These are phyloP conservation scores for Tinamus major DNA, from an alignment of 2,797 vertebrate genomes.

Conservation along the genomic window DNA sequence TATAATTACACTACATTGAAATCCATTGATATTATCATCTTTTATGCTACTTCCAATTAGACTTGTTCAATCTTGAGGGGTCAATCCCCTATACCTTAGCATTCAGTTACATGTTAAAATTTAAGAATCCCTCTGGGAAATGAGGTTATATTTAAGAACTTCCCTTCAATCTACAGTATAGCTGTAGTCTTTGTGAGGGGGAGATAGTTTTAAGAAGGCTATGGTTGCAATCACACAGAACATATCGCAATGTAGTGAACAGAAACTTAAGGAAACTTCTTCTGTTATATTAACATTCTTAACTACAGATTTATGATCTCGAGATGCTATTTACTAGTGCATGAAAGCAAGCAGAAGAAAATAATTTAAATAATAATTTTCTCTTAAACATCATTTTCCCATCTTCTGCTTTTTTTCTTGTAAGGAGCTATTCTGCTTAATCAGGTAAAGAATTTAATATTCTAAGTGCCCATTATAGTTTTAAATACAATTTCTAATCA, in stretches of 20 bases:
- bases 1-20: conserved; percentile 55
- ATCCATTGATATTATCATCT: conserved; percentile 59
- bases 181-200: background rate
- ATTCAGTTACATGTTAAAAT: conserved; percentile 30
- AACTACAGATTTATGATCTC: background rate
- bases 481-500: background rate
- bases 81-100: conserved; percentile 23
- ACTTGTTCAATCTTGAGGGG: conserved; percentile 39
- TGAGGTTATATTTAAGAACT: background rate
- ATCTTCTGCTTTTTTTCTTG: background rate
- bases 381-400: background rate
- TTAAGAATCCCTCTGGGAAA: conserved; percentile 10
- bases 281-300: background rate
- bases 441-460: background rate
- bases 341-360: background rate
- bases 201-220: conserved; percentile 28
- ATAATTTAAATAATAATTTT: background rate
- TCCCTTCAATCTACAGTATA: background rate
- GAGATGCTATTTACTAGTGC: conserved; percentile 6
- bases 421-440: background rate
- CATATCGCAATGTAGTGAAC: background rate
- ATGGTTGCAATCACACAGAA: conserved; percentile 15
- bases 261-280: conserved; percentile 3
- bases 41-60: conserved; percentile 67
- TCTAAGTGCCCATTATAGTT: background rate